Evolutionary conservation across 2,797 vertebrate species (phyloP).

Genomic region (Arnoldichthys spilopterus): DNA sequence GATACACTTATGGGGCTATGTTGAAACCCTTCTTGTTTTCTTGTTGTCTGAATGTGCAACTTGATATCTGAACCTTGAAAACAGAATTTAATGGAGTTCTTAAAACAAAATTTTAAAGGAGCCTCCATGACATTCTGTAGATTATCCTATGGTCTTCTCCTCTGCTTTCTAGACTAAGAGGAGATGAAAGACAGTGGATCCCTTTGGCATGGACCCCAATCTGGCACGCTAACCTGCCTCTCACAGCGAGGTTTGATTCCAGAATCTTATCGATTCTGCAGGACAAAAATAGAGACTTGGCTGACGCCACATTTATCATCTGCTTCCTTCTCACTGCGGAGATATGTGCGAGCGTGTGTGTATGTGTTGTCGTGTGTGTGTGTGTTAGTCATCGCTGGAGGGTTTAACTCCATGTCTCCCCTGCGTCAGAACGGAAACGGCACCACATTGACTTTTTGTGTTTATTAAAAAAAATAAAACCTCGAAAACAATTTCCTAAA

Average conservation of each 20-base stretch:
- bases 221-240: background rate
- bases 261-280: constrained; percentile 52
- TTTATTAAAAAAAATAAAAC: background rate
- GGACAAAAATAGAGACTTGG: constrained; percentile 54
- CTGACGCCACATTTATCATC: constrained; percentile 66
- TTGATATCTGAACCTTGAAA: too few relatives aligned
- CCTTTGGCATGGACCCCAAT: constrained; percentile 15
- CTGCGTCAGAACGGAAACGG: constrained; percentile 35
- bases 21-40: too few relatives aligned
- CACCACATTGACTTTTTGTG: background rate
- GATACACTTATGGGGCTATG: too few relatives aligned
- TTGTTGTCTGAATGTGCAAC: too few relatives aligned
- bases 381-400: constrained; percentile 78
- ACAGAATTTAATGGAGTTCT: too few relatives aligned
- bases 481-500: background rate
- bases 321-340: constrained; percentile 55
- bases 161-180: constrained; percentile 16
- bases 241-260: constrained; percentile 22
- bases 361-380: constrained; percentile 63
- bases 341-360: constrained; percentile 19
- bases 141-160: too few relatives aligned
- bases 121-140: too few relatives aligned
- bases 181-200: background rate
- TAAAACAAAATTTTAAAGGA: too few relatives aligned
- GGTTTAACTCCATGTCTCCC: constrained; percentile 72